These are phyloP conservation scores for Micropoecilia bifurca DNA, from an alignment of 2,797 vertebrate species.

Conservation along the genomic window DNA sequence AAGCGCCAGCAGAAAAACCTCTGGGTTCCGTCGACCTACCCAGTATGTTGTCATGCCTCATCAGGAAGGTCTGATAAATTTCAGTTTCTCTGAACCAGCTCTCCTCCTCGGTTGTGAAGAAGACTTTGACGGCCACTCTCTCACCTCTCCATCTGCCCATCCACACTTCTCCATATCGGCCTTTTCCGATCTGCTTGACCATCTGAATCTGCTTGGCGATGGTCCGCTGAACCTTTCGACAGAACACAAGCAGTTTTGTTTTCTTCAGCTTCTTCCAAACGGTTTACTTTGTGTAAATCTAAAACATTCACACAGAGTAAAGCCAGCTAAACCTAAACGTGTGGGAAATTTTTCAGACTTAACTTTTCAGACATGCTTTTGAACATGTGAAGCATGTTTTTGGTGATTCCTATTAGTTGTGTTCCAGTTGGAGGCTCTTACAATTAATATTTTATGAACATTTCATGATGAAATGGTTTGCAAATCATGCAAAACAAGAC, in stretches of 20 bases:
- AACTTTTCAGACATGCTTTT: too few species aligned
- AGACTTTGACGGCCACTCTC: constrained; percentile 96
- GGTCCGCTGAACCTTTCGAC: constrained; percentile 91
- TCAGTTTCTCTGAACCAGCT: constrained; percentile 99
- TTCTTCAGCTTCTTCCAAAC: background rate
- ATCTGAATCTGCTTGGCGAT: constrained; percentile 99
- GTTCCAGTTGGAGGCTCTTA: background rate
- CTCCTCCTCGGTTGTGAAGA: constrained; percentile 96
- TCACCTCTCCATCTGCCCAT: constrained; percentile 97
- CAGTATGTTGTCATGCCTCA: constrained; percentile 98
- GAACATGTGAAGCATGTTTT: background rate
- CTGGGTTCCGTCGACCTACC: constrained; percentile 76
- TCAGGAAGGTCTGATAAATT: constrained; percentile 98
- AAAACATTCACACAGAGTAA: too few species aligned
- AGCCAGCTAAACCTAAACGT: too few species aligned
- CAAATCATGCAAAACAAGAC: background rate
- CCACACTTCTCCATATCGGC: constrained; percentile 97
- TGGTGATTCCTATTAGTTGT: background rate
- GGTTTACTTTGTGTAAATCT: too few species aligned
- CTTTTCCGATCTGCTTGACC: constrained; percentile 98
- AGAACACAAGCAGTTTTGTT: background rate
- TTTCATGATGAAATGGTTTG: background rate
- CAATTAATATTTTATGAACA: background rate
- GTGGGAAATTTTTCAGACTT: too few species aligned
- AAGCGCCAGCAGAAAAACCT: background rate